Percentiles rank a stretch among this genome's conserved stretches.
phyloP scores from a whole-genome alignment of 2,888 invertebrate species.

The Euzophera pinguis region DNA sequence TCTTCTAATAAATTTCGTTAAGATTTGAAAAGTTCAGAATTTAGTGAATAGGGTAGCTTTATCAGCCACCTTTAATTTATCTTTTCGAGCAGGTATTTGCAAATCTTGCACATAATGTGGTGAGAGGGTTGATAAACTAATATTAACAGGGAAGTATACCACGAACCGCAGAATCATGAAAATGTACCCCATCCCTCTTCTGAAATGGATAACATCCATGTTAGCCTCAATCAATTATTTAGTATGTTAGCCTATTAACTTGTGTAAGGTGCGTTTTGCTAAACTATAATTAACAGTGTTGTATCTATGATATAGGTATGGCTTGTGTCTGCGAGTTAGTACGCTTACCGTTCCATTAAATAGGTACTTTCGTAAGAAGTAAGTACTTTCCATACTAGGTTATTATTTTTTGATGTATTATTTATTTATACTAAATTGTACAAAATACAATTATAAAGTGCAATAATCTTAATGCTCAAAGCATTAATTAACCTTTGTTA shows the following conservation, averaged over 20 bases:
- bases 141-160: constrained; percentile 68
- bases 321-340: too few species aligned
- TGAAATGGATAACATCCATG: constrained; percentile 67
- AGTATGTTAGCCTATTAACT: constrained; percentile 70
- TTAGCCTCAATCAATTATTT: constrained; percentile 73
- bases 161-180: constrained; percentile 76
- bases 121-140: constrained; percentile 69
- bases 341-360: too few species aligned
- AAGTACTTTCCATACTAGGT: too few species aligned
- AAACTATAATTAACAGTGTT: too few species aligned
- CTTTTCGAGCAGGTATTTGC: constrained; percentile 46
- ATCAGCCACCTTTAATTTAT: constrained; percentile 18
- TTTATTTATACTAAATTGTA: too few species aligned
- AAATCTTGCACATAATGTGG: constrained; percentile 60
- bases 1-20: too few species aligned
- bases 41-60: neutral
- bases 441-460: too few species aligned
- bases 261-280: constrained; percentile 59
- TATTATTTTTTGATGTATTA: too few species aligned
- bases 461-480: too few species aligned
- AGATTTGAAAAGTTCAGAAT: neutral
- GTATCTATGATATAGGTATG: too few species aligned
- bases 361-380: too few species aligned
- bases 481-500: too few species aligned
- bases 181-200: constrained; percentile 68